These are phyloP conservation scores for Limnephilus lunatus DNA, from an alignment of 2,888 invertebrate genomes.

Conservation along the genomic window DNA sequence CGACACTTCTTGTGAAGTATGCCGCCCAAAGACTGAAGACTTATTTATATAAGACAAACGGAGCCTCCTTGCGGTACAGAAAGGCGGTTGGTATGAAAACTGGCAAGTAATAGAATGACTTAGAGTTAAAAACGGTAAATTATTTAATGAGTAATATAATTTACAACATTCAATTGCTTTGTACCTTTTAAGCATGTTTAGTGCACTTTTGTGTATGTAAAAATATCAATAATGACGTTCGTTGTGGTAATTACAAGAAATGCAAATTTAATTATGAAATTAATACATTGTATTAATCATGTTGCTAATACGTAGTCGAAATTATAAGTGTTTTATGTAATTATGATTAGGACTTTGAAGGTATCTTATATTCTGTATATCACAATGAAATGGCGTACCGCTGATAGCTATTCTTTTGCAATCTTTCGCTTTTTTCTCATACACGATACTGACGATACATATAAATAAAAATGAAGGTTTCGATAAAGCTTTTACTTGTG, in stretches of 20 bases:
- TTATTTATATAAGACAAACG: conserved; percentile 30
- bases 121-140: background rate
- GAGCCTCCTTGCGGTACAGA: conserved; percentile 1
- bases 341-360: background rate
- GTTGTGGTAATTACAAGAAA: background rate
- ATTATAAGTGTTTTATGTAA: background rate
- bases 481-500: background rate
- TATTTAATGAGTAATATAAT: background rate
- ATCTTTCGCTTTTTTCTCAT: too few species aligned
- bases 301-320: background rate
- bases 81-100: background rate
- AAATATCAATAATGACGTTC: background rate
- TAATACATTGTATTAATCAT: background rate
- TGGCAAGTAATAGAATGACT: background rate
- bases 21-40: conserved; percentile 31
- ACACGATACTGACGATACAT: too few species aligned
- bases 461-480: too few species aligned
- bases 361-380: background rate
- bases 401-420: too few species aligned
- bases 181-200: background rate
- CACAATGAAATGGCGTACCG: background rate
- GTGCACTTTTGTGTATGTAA: background rate
- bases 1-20: conserved; percentile 44
- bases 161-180: background rate
- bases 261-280: background rate